Conservation (phyloP, 1,140 invertebrate genomes). For the Trichonephila clavata region DNA sequence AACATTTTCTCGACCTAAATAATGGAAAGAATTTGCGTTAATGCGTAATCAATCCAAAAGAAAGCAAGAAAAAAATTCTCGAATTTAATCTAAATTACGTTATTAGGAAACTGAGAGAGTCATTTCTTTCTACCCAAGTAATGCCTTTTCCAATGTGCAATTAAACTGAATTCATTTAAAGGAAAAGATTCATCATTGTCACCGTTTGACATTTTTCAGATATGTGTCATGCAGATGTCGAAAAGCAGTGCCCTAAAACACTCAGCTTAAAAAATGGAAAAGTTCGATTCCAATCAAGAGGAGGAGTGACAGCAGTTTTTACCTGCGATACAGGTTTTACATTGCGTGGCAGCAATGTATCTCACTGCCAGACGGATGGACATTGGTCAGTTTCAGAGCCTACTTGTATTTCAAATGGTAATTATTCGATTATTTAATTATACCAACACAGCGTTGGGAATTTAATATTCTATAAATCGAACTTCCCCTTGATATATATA, state of each 20-base stretch:
- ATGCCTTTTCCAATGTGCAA: no score
- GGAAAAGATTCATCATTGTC: neutral
- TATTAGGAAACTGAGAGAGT: no score
- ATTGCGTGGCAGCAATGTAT: constrained; percentile 65
- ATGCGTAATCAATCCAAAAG: no score
- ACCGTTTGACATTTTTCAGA: neutral
- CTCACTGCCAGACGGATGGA: constrained; percentile 72
- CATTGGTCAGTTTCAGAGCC: constrained; percentile 63
- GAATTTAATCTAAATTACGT: no score
- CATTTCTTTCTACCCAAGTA: no score
- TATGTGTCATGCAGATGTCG: neutral
- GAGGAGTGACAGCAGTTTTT: constrained; percentile 71
- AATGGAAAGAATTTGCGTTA: no score
- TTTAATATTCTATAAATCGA: no score
- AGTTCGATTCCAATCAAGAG: constrained; percentile 65
- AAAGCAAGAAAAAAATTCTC: no score
- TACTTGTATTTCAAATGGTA: constrained; percentile 58
- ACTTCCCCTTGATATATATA: no score
- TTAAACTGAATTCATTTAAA: no score
- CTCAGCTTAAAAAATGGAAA: constrained; percentile 59
- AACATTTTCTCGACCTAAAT: no score
- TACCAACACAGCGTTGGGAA: no score
- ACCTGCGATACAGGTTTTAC: constrained; percentile 58
- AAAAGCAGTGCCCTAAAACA: constrained; percentile 15
- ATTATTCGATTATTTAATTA: neutral